Conservation (phyloP, 2,113 vertebrate genomes). For the Zingel zingel region DNA sequence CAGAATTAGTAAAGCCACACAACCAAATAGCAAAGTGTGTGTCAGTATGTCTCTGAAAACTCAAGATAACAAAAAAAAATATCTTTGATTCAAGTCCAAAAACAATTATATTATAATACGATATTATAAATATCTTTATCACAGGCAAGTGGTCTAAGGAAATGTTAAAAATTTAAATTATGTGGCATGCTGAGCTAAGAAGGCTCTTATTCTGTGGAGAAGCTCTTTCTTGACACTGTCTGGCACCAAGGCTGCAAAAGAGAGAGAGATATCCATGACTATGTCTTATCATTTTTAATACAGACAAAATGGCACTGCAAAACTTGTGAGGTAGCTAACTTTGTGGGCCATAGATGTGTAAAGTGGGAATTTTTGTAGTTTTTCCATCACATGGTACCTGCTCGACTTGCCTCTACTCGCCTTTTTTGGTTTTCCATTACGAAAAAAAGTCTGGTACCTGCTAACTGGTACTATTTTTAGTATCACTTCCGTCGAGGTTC, state of each 20-base stretch:
- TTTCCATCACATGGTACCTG: no score
- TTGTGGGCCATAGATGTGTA: no score
- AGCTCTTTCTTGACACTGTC: slow-evolving; percentile 99
- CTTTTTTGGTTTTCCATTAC: no score
- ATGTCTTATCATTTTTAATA: not conserved
- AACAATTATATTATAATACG: no score
- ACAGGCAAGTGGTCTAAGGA: slow-evolving; percentile 23
- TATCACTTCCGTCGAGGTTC: no score
- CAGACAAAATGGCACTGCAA: not conserved
- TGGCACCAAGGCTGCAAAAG: slow-evolving; percentile 93
- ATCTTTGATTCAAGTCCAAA: slow-evolving; percentile 1
- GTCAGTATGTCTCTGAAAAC: not conserved
- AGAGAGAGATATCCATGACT: not conserved
- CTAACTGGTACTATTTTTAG: no score
- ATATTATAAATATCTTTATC: slow-evolving; percentile 18
- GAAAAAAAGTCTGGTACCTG: no score
- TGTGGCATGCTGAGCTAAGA: slow-evolving; percentile 94
- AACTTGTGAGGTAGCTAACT: not conserved
- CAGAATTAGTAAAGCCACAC: slow-evolving; percentile 4
- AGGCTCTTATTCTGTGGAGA: slow-evolving; percentile 97
- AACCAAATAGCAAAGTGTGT: not conserved
- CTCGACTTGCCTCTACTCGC: no score
- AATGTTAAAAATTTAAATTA: slow-evolving; percentile 60
- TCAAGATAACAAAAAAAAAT: not conserved
- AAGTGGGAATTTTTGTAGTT: no score